Conservation (phyloP, 2,888 invertebrate genomes). For the Dendrolimus houi region DNA sequence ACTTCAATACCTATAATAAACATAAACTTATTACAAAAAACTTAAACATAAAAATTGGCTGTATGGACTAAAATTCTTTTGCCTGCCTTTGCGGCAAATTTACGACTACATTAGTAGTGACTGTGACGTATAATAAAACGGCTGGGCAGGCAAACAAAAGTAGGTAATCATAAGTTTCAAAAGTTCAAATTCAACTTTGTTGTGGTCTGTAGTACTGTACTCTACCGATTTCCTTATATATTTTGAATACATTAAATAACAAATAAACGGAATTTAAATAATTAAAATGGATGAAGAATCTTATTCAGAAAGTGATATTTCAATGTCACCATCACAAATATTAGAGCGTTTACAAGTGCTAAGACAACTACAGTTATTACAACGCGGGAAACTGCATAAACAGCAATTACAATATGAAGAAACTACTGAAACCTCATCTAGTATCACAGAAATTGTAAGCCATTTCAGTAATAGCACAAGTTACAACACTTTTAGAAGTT, state of each 20-base stretch:
- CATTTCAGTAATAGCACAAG: constrained; percentile 62
- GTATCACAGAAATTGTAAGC: constrained; percentile 58
- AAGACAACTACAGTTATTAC: constrained; percentile 54
- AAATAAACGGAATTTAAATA: neutral
- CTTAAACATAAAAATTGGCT: too few species aligned
- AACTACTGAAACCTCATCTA: constrained; percentile 45
- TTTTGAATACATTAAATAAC: too few species aligned
- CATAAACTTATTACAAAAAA: too few species aligned
- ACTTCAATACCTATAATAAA: too few species aligned
- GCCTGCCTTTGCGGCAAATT: too few species aligned
- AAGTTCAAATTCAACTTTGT: neutral
- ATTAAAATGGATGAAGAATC: constrained; percentile 46
- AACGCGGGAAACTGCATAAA: constrained; percentile 64
- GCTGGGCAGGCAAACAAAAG: too few species aligned
- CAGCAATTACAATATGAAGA: constrained; percentile 52
- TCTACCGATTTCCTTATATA: too few species aligned
- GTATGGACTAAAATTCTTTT: too few species aligned
- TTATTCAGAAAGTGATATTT: constrained; percentile 53
- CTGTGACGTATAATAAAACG: too few species aligned
- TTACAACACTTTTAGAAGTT: constrained; percentile 61
- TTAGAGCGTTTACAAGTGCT: constrained; percentile 57
- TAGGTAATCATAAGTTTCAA: neutral
- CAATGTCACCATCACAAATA: constrained; percentile 60
- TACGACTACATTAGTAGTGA: too few species aligned
- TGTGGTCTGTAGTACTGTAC: too few species aligned